Base-by-base conservation (phyloP, 2,888 invertebrate genomes). In the Megastigmus dorsalis region DNA sequence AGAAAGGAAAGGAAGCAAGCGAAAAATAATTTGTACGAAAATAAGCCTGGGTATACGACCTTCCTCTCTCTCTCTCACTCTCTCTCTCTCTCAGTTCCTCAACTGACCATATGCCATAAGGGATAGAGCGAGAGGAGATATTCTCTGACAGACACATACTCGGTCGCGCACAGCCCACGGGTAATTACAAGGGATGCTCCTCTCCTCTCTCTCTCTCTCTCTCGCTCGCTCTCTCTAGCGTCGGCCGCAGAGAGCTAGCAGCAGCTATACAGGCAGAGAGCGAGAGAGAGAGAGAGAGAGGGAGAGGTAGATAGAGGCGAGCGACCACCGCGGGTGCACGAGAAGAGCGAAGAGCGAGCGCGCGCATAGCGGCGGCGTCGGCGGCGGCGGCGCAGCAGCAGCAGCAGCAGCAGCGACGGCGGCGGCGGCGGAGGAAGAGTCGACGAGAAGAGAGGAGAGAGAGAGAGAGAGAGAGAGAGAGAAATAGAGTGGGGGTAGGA, bases 161-260 rank as follows among this genome's bases (percentile, higher is more conserved):
- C 20, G 48, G 36, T 20, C 18, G 26, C 45, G 13, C 60, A 10
- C 28, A 60, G 78, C 82, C 81, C 82, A 81, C 80, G 82, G 83
- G 84, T 84, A 86, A 87, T 86, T 85, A 85, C 84, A 83, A 86
- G 86, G 86, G 86, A 86, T 86, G 86, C 83, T 86, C 79, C 80
- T 75, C 67, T 65, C 45, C n/a, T 10, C 41, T 54, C 30, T 48
- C 20, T 30, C 28, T 30, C 15, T 30, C 10, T 18, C 9, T 18
- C 6, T 26, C 2, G 9, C n/a, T 13, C 23, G 13, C 6, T 9
- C n/a, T 33, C 45, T 9, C 26, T 38, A n/a, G n/a, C n/a, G n/a
- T n/a, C n/a, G n/a, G n/a, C n/a, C n/a, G n/a, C n/a, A n/a, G n/a
- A n/a, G n/a, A n/a, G n/a, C n/a, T n/a, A n/a, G n/a, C n/a, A n/a